Evolutionary conservation across 2,888 invertebrate species (phyloP).

Genomic region (Drosophila macrospina): DNA sequence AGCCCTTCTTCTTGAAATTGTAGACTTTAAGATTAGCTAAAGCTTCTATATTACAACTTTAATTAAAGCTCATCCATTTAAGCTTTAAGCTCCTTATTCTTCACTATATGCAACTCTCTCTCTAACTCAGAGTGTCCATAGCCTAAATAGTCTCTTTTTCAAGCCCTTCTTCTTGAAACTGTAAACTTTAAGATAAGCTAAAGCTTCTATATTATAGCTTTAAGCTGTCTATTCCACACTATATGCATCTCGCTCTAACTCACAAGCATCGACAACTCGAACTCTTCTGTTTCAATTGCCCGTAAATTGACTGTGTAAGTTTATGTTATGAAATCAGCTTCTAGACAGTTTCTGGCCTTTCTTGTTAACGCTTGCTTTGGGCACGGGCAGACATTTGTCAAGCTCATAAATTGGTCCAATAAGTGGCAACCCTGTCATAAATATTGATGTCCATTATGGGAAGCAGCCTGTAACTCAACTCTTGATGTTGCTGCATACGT

Average conservation of each 20-base stretch:
- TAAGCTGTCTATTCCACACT: neutral
- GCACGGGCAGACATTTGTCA: conserved; percentile 44
- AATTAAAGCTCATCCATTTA: no score
- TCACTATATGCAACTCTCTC: neutral
- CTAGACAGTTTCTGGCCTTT: conserved; percentile 14
- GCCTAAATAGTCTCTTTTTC: no score
- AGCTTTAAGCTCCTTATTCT: conserved; percentile 5
- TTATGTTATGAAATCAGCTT: conserved; percentile 42
- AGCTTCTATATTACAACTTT: no score
- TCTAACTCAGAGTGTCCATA: no score
- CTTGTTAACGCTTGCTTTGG: conserved; percentile 18
- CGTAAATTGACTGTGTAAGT: conserved; percentile 34
- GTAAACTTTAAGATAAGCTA: neutral
- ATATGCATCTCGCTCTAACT: neutral
- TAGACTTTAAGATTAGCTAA: neutral
- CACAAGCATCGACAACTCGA: neutral
- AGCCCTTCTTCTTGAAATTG: no score
- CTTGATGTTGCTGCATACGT: conserved; percentile 36
- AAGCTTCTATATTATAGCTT: conserved; percentile 7
- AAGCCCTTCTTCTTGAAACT: neutral
- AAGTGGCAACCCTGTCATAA: conserved; percentile 59
- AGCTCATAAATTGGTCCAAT: conserved; percentile 51
- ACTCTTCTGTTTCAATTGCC: conserved; percentile 25
- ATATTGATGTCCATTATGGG: conserved; percentile 69
- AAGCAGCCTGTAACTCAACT: conserved; percentile 25